Evolutionary conservation across 2,113 vertebrate species (phyloP), one percentile per base, ranked within the genome.

Genomic region (Myiopsitta monachus): DNA sequence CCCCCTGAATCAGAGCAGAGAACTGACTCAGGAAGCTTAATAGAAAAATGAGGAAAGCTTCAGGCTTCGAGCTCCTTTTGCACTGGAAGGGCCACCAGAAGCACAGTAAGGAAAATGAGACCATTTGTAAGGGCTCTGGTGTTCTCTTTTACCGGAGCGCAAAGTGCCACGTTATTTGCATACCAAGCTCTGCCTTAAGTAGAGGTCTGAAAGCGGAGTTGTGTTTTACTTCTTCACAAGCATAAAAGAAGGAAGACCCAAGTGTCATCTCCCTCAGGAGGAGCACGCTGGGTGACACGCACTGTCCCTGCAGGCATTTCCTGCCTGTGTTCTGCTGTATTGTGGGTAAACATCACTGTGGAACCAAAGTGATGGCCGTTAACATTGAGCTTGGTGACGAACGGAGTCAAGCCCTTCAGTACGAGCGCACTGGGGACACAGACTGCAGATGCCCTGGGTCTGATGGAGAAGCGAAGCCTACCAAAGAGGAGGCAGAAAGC

Each of bases 331-430:
- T 87, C 72, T 61, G 68, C 38, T 80, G 1, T 23, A 5, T 30
- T 43, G 36, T 11, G 47, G 55, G 47, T 55, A 84, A 84, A 46
- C 18, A 52, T 13, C 47, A 9, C 28, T 22, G 31, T 36, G 64
- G 63, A 87, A 63, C 36, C 36, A 59, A 92, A 33, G 19, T 5
- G 55, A 39, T 36, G 31, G n/a, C 61, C 80, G 31, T 14, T 54
- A n/a, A 11, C 12, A 28, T 26, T 79, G 44, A 59, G 13, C 46
- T 83, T 70, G 62, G 46, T 75, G 73, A 75, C 62, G n/a, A 55
- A 36, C 0, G 0, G 17, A 79, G 63, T n/a, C 44, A 52, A 51
- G 55, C 46, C 5, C 67, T 51, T 39, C 0, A 1, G 62, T 52
- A 51, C 24, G 2, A 6, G 7, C 6, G 1, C 7, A 43, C 43